Evolutionary conservation across 2,888 invertebrate species (phyloP), one percentile per base, ranked within the genome.

Genomic region (Zaprionus lineosus): DNA sequence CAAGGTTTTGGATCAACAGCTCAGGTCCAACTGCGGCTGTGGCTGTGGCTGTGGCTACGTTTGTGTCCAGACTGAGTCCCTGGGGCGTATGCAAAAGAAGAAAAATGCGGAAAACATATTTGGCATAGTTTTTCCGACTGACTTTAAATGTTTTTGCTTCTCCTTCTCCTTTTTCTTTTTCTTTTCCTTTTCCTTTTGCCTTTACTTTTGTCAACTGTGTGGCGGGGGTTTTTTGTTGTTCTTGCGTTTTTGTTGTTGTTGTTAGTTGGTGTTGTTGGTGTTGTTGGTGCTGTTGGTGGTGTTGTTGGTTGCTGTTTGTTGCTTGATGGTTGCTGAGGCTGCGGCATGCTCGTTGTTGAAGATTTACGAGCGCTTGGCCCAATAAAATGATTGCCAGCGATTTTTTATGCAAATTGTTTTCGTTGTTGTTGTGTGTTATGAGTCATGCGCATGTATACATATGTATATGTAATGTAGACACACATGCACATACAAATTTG

Each of bases 341-440:
- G 53, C 37, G 72, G 67, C 57, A 19, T 59, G 58, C 63, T 79
- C 63, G 72, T 65, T 78, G 81, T 55, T 59, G 62, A 73, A 89
- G 89, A 89, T 88, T 88, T 88, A 89, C 86, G 89, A 87, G 85
- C 82, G 64, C 70, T 74, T 74, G 78, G 86, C 74, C 87, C 87
- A 89, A 88, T 88, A 89, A 88, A 88, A 89, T 89, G 89, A 88
- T 88, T 89, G 88, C 87, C 71, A 88, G 75, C 84, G 87, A 88
- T 88, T 87, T 88, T 87, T 87, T 88, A 89, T 86, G 88, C 87
- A 89, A 88, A 88, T 88, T 86, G 84, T 86, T 87, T 74, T 77
- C 50, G 21, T 21, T 43, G 57, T 28, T 34, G 16, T n/a, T 18
- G 24, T 44, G 19, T 51, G 44, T 43, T 37, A 26, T 24, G 24